A percentile compares a stretch with the other conserved stretches of the same genome.
phyloP scores from a whole-genome alignment of 2,888 invertebrate species.

The Volucella inanis region DNA sequence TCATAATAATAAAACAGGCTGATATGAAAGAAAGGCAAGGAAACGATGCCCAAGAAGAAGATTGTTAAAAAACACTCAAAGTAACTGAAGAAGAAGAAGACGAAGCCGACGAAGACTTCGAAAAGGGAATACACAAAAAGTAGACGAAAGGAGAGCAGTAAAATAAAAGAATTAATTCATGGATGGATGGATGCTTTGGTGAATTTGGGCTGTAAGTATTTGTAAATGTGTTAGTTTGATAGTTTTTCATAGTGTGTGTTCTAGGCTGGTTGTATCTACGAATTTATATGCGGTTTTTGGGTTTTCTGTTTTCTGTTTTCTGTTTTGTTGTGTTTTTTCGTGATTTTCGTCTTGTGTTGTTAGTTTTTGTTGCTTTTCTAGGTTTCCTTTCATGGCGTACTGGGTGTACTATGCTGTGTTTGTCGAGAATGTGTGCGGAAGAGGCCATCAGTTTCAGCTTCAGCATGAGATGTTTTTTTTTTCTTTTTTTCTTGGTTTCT shows the following conservation, averaged over 20 bases:
- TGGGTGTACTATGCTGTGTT: slow-evolving; percentile 31
- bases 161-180: slow-evolving; percentile 65
- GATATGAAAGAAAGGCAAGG: slow-evolving; percentile 40
- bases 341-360: slow-evolving; percentile 33
- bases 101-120: no score
- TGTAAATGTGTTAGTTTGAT: slow-evolving; percentile 1
- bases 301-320: slow-evolving; percentile 36
- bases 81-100: slow-evolving; percentile 19
- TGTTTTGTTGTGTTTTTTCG: slow-evolving; percentile 57
- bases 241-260: slow-evolving; percentile 1
- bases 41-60: slow-evolving; percentile 36
- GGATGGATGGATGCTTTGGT: slow-evolving; percentile 75
- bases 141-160: not conserved
- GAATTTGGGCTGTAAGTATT: slow-evolving; percentile 73
- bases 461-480: slow-evolving; percentile 64
- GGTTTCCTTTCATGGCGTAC: slow-evolving; percentile 7
- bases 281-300: slow-evolving; percentile 65
- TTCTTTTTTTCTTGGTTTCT: slow-evolving; percentile 39
- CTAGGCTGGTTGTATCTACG: slow-evolving; percentile 19
- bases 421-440: slow-evolving; percentile 11
- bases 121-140: not conserved
- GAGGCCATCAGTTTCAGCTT: slow-evolving; percentile 48
- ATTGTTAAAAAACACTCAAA: slow-evolving; percentile 14
- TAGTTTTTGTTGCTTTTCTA: slow-evolving; percentile 42
- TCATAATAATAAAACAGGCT: slow-evolving; percentile 66